phyloP scores from a whole-genome alignment of 2,113 vertebrate genomes.

The Rhizomys pruinosus region DNA sequence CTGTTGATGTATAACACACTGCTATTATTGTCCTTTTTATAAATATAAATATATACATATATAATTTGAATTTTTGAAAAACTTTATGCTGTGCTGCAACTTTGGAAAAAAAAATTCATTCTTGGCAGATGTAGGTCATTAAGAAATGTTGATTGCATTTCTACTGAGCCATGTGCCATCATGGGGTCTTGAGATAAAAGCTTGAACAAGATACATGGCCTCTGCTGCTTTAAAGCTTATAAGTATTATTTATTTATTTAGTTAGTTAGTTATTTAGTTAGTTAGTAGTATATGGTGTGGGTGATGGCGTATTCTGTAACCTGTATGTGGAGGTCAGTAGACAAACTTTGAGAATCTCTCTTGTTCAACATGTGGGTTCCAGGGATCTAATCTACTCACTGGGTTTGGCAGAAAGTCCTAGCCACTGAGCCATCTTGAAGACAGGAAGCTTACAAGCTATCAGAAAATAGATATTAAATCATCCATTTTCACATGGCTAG shows the following conservation, averaged over 20 bases:
- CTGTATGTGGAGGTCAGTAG: neutral
- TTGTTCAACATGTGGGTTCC: neutral
- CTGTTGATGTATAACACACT: too few relatives aligned
- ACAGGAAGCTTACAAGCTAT: neutral
- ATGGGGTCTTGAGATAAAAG: neutral
- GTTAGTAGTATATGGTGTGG: neutral
- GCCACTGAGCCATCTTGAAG: neutral
- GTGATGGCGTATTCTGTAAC: neutral
- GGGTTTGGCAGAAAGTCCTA: neutral
- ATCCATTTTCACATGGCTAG: neutral
- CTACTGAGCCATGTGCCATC: neutral
- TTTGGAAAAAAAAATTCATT: too few relatives aligned
- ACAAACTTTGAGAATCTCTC: neutral
- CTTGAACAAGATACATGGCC: neutral
- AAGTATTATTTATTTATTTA: too few relatives aligned
- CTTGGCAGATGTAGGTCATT: neutral
- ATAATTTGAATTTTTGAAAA: too few relatives aligned
- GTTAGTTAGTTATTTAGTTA: too few relatives aligned
- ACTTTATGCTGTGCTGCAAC: too few relatives aligned
- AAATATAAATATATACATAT: too few relatives aligned
- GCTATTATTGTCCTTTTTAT: too few relatives aligned
- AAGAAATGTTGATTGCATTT: constrained; percentile 7
- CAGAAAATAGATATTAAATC: neutral
- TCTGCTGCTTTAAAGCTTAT: too few relatives aligned
- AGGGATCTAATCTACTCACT: neutral